Percentiles rank a stretch among this genome's conserved stretches.
Conservation (phyloP, 2,797 vertebrate species). For the Mormyrus hasselquistii region DNA sequence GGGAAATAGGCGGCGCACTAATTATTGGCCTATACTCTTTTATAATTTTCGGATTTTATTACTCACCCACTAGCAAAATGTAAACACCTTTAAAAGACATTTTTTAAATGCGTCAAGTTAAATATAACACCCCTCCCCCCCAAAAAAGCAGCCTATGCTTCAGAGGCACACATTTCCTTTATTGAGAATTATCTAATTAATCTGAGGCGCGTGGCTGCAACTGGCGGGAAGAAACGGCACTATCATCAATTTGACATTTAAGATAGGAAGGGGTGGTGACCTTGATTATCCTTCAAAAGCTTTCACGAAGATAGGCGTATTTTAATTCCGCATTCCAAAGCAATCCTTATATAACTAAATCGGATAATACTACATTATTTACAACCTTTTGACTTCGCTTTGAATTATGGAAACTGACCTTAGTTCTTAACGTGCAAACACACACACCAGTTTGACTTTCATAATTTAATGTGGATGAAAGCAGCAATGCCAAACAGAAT, state of each 20-base stretch:
- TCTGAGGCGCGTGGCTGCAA: not conserved
- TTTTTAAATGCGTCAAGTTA: not conserved
- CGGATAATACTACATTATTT: slow-evolving; percentile 4
- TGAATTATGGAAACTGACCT: not conserved
- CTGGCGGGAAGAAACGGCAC: not conserved
- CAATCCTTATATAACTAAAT: not conserved
- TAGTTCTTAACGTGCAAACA: not conserved
- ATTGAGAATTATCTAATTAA: slow-evolving; percentile 10
- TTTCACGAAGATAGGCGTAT: not conserved
- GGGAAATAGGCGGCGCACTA: not conserved
- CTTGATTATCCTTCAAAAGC: not conserved
- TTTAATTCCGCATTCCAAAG: slow-evolving; percentile 7
- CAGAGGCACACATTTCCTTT: not conserved
- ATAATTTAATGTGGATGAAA: not conserved
- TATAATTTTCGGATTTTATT: slow-evolving; percentile 19
- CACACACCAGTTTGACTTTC: not conserved
- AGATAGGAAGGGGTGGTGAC: not conserved
- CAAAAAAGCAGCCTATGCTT: not conserved
- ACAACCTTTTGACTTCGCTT: not conserved
- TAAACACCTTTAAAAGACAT: not conserved
- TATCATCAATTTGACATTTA: slow-evolving; percentile 6
- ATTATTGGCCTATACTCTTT: not conserved
- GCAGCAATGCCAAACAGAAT: not conserved
- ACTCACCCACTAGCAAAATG: not conserved
- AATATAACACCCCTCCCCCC: not conserved